Conservation (phyloP, 2,888 invertebrate genomes). For the Agelastica alni region DNA sequence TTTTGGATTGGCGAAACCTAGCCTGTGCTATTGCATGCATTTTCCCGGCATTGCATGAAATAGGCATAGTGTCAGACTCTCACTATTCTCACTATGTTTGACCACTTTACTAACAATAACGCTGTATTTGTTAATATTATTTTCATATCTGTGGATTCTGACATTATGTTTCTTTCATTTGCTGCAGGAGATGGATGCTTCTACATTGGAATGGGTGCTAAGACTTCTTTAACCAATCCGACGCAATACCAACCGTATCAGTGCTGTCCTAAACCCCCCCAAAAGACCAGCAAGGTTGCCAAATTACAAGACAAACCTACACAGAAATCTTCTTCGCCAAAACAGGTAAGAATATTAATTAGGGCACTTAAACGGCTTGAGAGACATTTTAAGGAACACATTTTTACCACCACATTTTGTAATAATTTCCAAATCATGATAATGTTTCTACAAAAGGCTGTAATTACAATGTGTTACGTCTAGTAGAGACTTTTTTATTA, state of each 20-base stretch:
- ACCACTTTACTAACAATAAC: constrained; percentile 47
- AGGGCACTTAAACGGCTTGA: no score
- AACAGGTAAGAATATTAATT: constrained; percentile 30
- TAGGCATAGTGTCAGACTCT: constrained; percentile 58
- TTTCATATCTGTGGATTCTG: constrained; percentile 60
- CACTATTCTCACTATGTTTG: constrained; percentile 43
- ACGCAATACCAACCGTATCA: constrained; percentile 86
- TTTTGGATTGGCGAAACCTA: constrained; percentile 47
- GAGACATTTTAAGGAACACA: no score
- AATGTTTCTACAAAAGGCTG: no score
- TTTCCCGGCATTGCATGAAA: constrained; percentile 50
- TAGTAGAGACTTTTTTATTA: no score
- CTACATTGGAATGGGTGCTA: constrained; percentile 93
- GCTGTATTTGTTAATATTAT: constrained; percentile 37
- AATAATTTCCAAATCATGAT: no score
- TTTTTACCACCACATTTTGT: no score
- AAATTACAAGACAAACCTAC: constrained; percentile 64
- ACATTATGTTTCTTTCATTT: constrained; percentile 80
- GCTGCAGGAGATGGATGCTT: constrained; percentile 94
- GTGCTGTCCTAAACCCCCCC: constrained; percentile 87
- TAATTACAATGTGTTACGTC: no score
- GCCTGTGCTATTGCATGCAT: constrained; percentile 49
- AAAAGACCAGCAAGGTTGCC: constrained; percentile 78
- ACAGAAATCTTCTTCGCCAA: constrained; percentile 43
- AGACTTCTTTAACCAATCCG: constrained; percentile 73